phyloP scores from a whole-genome alignment of 2,113 vertebrate genomes.

The Cariama cristata region DNA sequence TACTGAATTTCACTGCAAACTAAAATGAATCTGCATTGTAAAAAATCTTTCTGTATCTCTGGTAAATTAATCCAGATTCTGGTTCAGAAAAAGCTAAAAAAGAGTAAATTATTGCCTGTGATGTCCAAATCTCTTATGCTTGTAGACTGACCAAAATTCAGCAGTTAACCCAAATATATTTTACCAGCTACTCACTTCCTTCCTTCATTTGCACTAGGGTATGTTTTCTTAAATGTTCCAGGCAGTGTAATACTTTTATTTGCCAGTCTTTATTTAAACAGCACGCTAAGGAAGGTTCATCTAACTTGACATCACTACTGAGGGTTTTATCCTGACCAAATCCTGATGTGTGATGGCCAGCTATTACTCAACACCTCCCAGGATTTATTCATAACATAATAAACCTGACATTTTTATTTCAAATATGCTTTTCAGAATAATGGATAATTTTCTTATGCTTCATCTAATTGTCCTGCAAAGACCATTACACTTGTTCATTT shows the following conservation, averaged over 20 bases:
- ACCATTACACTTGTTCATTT: not conserved
- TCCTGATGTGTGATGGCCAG: not conserved
- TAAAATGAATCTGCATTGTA: not conserved
- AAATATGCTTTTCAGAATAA: not conserved
- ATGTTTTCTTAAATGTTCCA: not conserved
- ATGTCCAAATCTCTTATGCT: not conserved
- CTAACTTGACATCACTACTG: not conserved
- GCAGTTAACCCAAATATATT: not conserved
- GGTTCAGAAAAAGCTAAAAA: not conserved
- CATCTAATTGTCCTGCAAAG: not conserved
- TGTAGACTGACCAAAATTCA: not conserved
- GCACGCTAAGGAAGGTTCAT: not conserved
- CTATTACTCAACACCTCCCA: not conserved
- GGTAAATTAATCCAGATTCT: not conserved
- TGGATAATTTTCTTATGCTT: not conserved
- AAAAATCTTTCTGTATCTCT: not conserved
- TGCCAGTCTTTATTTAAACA: not conserved
- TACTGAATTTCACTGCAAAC: not conserved
- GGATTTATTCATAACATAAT: not conserved
- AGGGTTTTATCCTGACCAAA: not conserved
- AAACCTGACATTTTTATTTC: not conserved
- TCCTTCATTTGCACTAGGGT: not conserved
- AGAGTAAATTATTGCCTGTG: not conserved
- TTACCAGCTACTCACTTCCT: not conserved
- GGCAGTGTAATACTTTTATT: not conserved